Evolutionary conservation across 2,797 vertebrate genomes (phyloP).

Genomic region (Orestias chungarensis): DNA sequence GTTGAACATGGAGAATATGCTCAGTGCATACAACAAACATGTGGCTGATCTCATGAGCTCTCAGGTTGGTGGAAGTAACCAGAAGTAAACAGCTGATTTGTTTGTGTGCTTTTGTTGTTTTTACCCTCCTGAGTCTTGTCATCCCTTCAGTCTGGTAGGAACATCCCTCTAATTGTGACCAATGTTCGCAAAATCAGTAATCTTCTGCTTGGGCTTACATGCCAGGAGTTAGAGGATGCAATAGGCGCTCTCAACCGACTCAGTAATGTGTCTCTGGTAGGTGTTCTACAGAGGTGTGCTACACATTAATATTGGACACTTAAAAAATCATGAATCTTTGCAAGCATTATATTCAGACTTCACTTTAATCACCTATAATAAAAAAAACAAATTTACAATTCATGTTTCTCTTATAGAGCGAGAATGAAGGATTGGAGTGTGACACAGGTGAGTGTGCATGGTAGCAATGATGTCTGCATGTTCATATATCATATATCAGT

Average conservation of each 20-base stretch:
- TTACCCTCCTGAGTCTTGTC: not conserved
- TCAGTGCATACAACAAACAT: constrained; percentile 64
- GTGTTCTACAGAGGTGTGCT: not conserved
- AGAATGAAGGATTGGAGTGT: constrained; percentile 54
- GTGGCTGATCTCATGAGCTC: constrained; percentile 50
- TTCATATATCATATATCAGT: no score
- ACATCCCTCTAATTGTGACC: constrained; percentile 41
- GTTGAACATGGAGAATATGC: constrained; percentile 57
- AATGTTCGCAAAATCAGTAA: constrained; percentile 63
- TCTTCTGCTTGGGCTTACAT: constrained; percentile 71
- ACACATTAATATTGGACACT: not conserved
- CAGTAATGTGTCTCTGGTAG: constrained; percentile 60
- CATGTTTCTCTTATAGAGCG: constrained; percentile 55
- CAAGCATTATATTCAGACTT: not conserved
- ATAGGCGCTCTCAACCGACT: constrained; percentile 68
- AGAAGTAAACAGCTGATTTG: no score
- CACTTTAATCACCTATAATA: not conserved
- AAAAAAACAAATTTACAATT: constrained; percentile 2
- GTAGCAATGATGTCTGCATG: not conserved
- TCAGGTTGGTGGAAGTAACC: constrained; percentile 57
- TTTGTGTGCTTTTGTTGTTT: no score
- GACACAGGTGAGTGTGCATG: constrained; percentile 66
- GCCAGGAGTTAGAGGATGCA: constrained; percentile 69
- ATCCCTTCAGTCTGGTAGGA: constrained; percentile 54
- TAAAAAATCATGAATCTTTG: not conserved